Evolutionary conservation across 2,797 vertebrate species (phyloP), one percentile per base, ranked within the genome.

Genomic region (Protosalanx chinensis): DNA sequence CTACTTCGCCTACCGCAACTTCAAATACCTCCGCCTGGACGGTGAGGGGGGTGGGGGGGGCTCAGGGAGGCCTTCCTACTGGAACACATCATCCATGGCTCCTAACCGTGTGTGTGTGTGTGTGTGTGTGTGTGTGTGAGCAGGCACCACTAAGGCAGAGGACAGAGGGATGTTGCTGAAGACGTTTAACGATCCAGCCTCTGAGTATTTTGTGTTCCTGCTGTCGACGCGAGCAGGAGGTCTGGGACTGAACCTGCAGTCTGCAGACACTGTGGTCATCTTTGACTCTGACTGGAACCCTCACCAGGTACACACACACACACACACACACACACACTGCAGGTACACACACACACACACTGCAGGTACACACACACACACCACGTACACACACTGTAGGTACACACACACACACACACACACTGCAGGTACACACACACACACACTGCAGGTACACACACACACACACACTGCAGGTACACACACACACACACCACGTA

Each of bases 241-340:
- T 0, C 91, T 99, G 64, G 97, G 97, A 0, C 93, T 99, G 18
- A 99, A 98, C 77, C 90, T 99, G n/a, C 97, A 98, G 90, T 96
- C 97, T 0, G 97, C 97, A 0, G 97, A 99, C 81, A 99, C 97
- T 0, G 97, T 99, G 74, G 91, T 99, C 81, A 99, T 99, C 84
- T 99, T 96, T 0, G 97, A 98, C 91, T 97, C 95, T 10, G 97
- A 99, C 91, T 99, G 97, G 97, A 99, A 99, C 78, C 97, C 97
- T 0, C 97, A 99, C 83, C 97, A 98, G 95, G 97, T 96, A 89
- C 30, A 6, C 32, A 27, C 12, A 4, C 27, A 56, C 51, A 51
- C 15, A 51, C 49, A 27, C 23, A 27, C 2, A 51, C 49, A 51
- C 49, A 51, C 49, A 51, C 49, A 51, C 49, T 18, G 12, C 49